Evolutionary conservation across 2,888 invertebrate species (phyloP).

Genomic region (Disparrhopalites patrizii): DNA sequence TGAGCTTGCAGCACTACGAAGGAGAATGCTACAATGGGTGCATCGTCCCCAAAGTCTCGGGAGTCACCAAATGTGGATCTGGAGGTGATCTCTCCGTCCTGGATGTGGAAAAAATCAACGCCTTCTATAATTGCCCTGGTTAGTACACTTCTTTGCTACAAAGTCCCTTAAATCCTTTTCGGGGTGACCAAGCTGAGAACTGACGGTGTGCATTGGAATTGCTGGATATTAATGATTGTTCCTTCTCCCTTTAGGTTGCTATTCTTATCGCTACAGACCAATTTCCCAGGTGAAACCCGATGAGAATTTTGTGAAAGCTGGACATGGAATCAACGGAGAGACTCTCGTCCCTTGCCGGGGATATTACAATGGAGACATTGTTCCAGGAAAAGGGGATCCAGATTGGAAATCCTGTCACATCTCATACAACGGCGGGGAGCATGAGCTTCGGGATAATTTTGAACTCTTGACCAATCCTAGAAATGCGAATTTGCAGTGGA

Average conservation of each 20-base stretch:
- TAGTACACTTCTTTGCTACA: slow-evolving; percentile 13
- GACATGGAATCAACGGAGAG: slow-evolving; percentile 34
- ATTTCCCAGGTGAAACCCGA: slow-evolving; percentile 23
- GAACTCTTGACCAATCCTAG: slow-evolving; percentile 42
- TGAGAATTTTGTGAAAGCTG: slow-evolving; percentile 31
- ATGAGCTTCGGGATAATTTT: slow-evolving; percentile 33
- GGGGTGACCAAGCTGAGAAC: too few species aligned
- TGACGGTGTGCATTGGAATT: too few species aligned
- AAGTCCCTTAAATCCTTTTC: not conserved
- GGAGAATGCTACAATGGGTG: slow-evolving; percentile 46
- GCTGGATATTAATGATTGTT: not conserved
- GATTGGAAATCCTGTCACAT: slow-evolving; percentile 38
- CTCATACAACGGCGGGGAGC: slow-evolving; percentile 31
- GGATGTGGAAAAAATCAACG: slow-evolving; percentile 46
- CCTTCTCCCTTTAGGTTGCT: slow-evolving; percentile 33
- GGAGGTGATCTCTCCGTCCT: slow-evolving; percentile 44
- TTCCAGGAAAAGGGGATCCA: slow-evolving; percentile 44
- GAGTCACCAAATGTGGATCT: slow-evolving; percentile 45
- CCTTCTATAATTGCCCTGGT: slow-evolving; percentile 41
- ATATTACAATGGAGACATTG: slow-evolving; percentile 43
- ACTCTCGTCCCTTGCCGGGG: slow-evolving; percentile 37
- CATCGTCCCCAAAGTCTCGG: slow-evolving; percentile 35
- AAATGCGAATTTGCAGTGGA: slow-evolving; percentile 36
- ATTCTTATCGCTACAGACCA: slow-evolving; percentile 43
- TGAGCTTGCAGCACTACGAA: slow-evolving; percentile 47